Evolutionary conservation across 2,797 vertebrate species (phyloP), one percentile per base, ranked within the genome.

Genomic region (Euthynnus affinis): DNA sequence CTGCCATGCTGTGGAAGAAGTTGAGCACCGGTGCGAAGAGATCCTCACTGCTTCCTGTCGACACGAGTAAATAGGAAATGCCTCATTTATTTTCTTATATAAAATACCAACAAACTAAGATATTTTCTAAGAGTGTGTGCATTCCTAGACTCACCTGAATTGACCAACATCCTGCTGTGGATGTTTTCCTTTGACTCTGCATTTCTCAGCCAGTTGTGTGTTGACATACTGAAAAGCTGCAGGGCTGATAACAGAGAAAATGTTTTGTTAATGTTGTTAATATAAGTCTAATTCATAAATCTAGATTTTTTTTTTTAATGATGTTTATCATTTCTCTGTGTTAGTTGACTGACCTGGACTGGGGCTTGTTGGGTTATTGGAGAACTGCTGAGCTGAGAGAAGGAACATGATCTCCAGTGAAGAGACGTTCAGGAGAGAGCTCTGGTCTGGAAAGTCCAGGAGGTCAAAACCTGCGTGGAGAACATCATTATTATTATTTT

Each of bases 1-100:
- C 93, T 22, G 91, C 93, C 96, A 98, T 98, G 91, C 96, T 98
- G 94, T 96, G 96, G 88, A 97, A 98, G 95, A 98, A 99, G 93
- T 96, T 96, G 84, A 97, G 95, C 40, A 98, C 91, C 1, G 96
- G 95, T 0, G 95, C 94, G 46, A 97, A 92, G 78, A 98, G 95
- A 84, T 99, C 97, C 83, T 97, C 96, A 29, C 90, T 93, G 80
- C 93, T 88, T 86, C 95, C 98, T 98, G 89, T 42, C 56, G 9
- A 69, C 62, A 25, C 2, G 13, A 44, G 40, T 5, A 73, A 44
- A 82, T 1, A 3, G 29, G 12, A 74, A 49, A 23, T 1, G 1
- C 3, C 17, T 14, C 2, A 2, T 42, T 40, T 0, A n/a, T 58
- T 57, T 20, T 27, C 22, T 18, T 37, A 13, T 51, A 9, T 51